phyloP scores from a whole-genome alignment of 2,888 invertebrate species.

The Rotaria magnacalcarata region DNA sequence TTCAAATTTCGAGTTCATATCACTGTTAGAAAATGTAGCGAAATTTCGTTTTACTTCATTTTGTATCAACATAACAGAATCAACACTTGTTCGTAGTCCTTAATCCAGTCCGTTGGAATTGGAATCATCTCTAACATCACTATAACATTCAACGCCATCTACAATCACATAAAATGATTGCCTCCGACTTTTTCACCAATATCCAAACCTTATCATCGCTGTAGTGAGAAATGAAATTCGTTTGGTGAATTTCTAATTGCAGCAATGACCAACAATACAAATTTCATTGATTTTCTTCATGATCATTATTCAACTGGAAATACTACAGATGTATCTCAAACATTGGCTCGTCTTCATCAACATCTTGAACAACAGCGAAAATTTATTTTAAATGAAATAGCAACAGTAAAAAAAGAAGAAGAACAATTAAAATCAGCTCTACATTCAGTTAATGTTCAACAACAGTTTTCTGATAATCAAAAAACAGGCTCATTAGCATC shows the following conservation, averaged over 20 bases:
- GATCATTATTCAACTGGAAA: background rate
- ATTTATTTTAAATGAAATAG: slow-evolving; percentile 13
- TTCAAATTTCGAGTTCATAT: no score
- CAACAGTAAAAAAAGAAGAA: slow-evolving; percentile 14
- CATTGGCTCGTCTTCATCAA: background rate
- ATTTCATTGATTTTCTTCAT: slow-evolving; percentile 26
- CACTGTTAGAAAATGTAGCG: no score
- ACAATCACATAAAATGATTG: background rate
- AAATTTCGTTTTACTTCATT: no score
- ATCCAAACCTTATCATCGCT: background rate
- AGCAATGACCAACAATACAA: background rate
- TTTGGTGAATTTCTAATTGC: background rate
- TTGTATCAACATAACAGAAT: no score
- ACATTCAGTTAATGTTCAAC: background rate
- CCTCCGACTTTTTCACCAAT: background rate
- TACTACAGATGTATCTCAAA: background rate
- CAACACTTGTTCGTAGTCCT: no score
- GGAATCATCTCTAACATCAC: no score
- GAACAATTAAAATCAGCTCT: background rate
- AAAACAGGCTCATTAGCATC: background rate
- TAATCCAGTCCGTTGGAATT: no score
- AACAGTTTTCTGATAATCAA: background rate
- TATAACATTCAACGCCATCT: background rate
- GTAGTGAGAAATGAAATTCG: background rate
- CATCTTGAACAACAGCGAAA: slow-evolving; percentile 25